Conservation (phyloP, 2,113 vertebrate species). For the Anolis sagrei region DNA sequence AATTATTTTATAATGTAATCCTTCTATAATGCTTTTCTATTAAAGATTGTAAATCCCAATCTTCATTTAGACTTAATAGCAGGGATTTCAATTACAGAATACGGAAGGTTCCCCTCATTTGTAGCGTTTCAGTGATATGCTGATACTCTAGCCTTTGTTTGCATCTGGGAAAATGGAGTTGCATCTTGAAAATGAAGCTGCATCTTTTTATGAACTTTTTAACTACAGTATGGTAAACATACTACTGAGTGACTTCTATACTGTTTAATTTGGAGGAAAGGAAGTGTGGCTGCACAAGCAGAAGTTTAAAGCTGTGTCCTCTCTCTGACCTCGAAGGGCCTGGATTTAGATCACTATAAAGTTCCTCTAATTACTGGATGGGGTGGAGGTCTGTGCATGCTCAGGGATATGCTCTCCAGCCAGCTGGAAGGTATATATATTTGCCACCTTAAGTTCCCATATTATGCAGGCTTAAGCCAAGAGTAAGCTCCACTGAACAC, state of each 20-base stretch:
- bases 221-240: background rate
- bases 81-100: too few species aligned
- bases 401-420: background rate
- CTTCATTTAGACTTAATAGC: too few species aligned
- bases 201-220: background rate
- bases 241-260: background rate
- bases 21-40: too few species aligned
- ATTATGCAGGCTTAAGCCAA: background rate
- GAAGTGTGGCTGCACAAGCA: background rate
- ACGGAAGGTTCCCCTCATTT: too few species aligned
- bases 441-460: background rate
- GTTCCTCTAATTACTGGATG: background rate
- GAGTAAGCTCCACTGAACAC: background rate
- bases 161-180: background rate
- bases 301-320: background rate
- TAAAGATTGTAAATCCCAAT: too few species aligned
- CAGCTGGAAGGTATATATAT: background rate
- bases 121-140: too few species aligned
- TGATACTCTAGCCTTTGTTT: background rate
- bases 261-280: background rate
- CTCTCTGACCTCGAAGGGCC: background rate
- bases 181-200: too few species aligned
- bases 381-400: background rate
- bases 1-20: too few species aligned
- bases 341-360: background rate